Conservation (phyloP, 2,113 vertebrate species). For the Pteropus alecto region DNA sequence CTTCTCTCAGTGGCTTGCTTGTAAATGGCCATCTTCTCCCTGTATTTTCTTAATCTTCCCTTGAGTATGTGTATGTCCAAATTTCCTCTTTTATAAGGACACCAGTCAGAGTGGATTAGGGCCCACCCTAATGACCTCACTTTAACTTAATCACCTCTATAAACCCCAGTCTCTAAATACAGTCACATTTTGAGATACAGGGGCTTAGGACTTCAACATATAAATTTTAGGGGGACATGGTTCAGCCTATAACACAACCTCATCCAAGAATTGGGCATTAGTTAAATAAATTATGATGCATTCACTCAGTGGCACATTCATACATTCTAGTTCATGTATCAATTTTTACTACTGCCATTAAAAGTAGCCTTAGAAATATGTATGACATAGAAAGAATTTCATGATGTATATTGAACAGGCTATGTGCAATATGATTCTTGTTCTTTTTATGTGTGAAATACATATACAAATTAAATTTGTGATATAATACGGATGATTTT, state of each 20-base stretch:
- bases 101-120: neutral
- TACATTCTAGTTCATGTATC: neutral
- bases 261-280: neutral
- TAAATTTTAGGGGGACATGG: neutral
- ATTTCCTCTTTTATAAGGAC: neutral
- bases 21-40: neutral
- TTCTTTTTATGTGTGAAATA: neutral
- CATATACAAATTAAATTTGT: neutral
- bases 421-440: neutral
- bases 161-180: neutral
- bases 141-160: constrained; percentile 1
- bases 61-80: neutral
- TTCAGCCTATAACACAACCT: neutral
- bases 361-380: neutral
- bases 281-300: neutral
- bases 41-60: neutral
- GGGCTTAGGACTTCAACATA: neutral
- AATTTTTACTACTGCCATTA: neutral
- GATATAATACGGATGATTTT: neutral
- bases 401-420: neutral
- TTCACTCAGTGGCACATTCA: neutral
- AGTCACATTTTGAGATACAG: neutral
- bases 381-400: neutral
- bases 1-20: neutral
- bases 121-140: neutral